Evolutionary conservation across 2,888 invertebrate genomes (phyloP).

Genomic region (Epistrophe eligans): DNA sequence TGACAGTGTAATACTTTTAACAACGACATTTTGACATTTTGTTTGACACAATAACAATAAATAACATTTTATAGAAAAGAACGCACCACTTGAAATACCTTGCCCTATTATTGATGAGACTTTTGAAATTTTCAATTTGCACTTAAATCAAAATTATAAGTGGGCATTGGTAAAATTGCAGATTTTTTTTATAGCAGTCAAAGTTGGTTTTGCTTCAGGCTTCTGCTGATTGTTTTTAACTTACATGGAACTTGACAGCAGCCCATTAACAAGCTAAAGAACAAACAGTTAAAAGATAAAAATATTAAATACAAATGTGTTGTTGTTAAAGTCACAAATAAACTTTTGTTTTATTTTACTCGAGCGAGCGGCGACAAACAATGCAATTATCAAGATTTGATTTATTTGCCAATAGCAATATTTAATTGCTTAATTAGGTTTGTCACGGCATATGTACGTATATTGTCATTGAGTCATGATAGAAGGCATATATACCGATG

Average conservation of each 20-base stretch:
- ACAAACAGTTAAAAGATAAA: constrained; percentile 7
- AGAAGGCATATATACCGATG: constrained; percentile 4
- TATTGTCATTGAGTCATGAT: constrained; percentile 23
- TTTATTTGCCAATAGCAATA: constrained; percentile 52
- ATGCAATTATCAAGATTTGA: constrained; percentile 52
- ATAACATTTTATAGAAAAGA: too few relatives aligned
- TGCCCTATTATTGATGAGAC: too few relatives aligned
- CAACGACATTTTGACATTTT: too few relatives aligned
- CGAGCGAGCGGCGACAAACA: neutral
- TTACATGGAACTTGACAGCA: constrained; percentile 31
- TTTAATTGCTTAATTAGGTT: constrained; percentile 57
- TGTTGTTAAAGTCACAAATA: constrained; percentile 22
- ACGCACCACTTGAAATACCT: too few relatives aligned
- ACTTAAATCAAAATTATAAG: too few relatives aligned
- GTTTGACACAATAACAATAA: too few relatives aligned
- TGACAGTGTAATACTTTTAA: too few relatives aligned
- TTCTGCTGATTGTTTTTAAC: constrained; percentile 25
- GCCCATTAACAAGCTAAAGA: constrained; percentile 23
- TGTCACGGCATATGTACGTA: constrained; percentile 44
- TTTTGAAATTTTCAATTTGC: too few relatives aligned
- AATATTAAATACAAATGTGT: neutral
- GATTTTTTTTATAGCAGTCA: constrained; percentile 22
- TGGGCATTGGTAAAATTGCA: constrained; percentile 43
- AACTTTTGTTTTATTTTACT: constrained; percentile 20
- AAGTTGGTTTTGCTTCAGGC: constrained; percentile 48